Base-by-base conservation (phyloP, 1,140 invertebrate species). In the Drosophila lacteicornis region DNA sequence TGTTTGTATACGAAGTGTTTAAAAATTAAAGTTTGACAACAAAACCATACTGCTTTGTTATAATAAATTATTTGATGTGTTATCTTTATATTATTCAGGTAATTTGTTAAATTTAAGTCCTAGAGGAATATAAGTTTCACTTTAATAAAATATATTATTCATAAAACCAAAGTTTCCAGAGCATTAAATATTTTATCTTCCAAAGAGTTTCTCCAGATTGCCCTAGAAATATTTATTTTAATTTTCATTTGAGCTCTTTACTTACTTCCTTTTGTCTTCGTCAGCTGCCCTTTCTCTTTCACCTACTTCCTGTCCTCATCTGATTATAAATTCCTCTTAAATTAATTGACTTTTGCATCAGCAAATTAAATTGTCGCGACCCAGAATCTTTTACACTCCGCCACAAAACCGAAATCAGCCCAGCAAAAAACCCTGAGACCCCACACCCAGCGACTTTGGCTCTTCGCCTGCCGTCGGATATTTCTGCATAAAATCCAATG, bases 261-360 rank as follows among this genome's bases (percentile, higher is more conserved):
- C 36, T 49, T 22, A 42, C 49, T 69, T 58, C 33, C 43, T 40
- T 58, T 58, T 42, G 40, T 47, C 42, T 25, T 49, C 40, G 13
- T 15, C 46, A 17, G 9, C 17, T 19, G n/a, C 1, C 27, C 7
- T 4, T 36, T 17, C n/a, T 36, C 27, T 22, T 22, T n/a, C 6
- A 12, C 5, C 47, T 40, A 53, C 45, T 70, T 68, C 40, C 46
- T 70, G 25, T 15, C 25, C 33, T 57, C 50, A 49, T 71, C 51
- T 47, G 38, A 73, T 73, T 73, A 73, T 50, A 73, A 60, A 73
- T 73, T 73, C 69, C 55, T 51, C 46, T 60, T 38, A 73, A 73
- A 73, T 60, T 73, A 73, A 73, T 73, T 71, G 67, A 73, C 69
- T 73, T 73, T 73, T 73, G 69, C 53, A 71, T 73, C 55, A 43